Base-by-base conservation (phyloP, 1,140 invertebrate species). In the Elysia chlorotica region DNA sequence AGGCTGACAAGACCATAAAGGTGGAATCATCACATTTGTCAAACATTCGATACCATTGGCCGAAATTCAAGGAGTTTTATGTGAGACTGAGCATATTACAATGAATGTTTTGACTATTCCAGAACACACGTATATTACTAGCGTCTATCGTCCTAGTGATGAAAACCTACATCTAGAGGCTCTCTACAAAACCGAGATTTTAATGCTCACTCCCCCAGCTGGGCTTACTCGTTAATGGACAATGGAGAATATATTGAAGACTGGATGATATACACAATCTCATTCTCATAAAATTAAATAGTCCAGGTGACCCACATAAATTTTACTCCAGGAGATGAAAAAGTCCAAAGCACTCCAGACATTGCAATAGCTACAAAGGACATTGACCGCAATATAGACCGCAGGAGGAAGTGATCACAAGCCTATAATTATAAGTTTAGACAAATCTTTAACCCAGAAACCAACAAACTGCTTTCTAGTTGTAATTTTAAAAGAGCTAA, bases 321-420 rank as follows among this genome's bases (percentile, higher is more conserved):
- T 59, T 59, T 31, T 59, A 59, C 23, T 59, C 56, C 56, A 59
- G n/a, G 41, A 10, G n/a, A n/a, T 48, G n/a, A n/a, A 48, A 48
- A n/a, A 48, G 10, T n/a, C 41, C 41, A 48, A n/a, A n/a, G n/a
- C n/a, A n/a, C n/a, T n/a, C n/a, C n/a, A n/a, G n/a, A n/a, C n/a
- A n/a, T n/a, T n/a, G n/a, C n/a, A n/a, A n/a, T n/a, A n/a, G n/a
- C n/a, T n/a, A n/a, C n/a, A n/a, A n/a, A n/a, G n/a, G n/a, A n/a
- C n/a, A n/a, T n/a, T n/a, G n/a, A n/a, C n/a, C n/a, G n/a, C n/a
- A n/a, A n/a, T n/a, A n/a, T n/a, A n/a, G n/a, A n/a, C n/a, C n/a
- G n/a, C n/a, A n/a, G n/a, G n/a, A n/a, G n/a, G n/a, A n/a, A n/a
- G n/a, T n/a, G n/a, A n/a, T n/a, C n/a, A n/a, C n/a, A n/a, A n/a